A percentile compares a stretch with the other conserved stretches of the same genome.
These are phyloP conservation scores for Lepidurus arcticus DNA, from an alignment of 1,140 invertebrate species.

Conservation along the genomic window DNA sequence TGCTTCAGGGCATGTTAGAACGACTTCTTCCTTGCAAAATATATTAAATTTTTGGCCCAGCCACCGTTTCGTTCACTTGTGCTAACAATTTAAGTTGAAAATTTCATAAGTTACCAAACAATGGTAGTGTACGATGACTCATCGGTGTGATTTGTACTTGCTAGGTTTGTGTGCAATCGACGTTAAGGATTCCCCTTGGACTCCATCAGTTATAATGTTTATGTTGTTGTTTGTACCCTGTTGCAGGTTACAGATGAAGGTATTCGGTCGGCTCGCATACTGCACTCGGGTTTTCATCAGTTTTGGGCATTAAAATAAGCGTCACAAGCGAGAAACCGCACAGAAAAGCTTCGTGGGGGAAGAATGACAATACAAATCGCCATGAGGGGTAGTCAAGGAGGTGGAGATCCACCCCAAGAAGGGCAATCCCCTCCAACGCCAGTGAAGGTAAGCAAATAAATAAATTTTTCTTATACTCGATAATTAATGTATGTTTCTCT, in stretches of 20 bases:
- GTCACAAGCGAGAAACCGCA: background rate
- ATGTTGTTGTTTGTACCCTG: background rate
- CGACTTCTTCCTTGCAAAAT: conserved; percentile 16
- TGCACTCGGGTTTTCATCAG: background rate
- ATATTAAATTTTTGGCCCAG: background rate
- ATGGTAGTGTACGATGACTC: background rate
- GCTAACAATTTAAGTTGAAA: background rate
- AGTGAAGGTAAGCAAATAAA: background rate
- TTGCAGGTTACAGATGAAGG: conserved; percentile 6
- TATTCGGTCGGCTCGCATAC: background rate
- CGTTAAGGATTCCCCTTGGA: too few species aligned
- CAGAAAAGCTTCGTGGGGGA: background rate
- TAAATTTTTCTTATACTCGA: background rate
- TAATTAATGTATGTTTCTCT: background rate
- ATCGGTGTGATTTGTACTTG: background rate
- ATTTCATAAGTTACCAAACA: background rate
- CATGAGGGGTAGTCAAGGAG: conserved; percentile 7
- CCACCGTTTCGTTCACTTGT: background rate
- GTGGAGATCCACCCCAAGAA: background rate
- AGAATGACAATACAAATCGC: conserved; percentile 3
- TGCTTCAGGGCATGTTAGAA: background rate
- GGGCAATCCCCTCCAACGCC: conserved; percentile 1
- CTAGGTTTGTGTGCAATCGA: background rate
- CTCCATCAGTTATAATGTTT: background rate
- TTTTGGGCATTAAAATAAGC: background rate